Conservation (phyloP, 2,797 vertebrate species). For the Dermochelys coriacea region DNA sequence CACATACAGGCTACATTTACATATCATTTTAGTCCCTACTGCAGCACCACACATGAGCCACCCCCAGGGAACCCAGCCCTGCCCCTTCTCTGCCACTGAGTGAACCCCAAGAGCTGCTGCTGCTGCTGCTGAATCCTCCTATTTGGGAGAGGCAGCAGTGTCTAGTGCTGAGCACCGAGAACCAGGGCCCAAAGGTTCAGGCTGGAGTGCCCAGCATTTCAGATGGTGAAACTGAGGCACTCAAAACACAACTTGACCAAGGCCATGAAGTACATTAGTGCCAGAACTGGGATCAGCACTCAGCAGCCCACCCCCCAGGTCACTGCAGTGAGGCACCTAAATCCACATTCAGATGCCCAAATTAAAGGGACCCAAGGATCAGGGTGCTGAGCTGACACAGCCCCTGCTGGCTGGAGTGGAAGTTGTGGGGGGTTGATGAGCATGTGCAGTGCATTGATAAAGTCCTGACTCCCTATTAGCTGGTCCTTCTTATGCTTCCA, state of each 20-base stretch:
- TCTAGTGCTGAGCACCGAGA: not conserved
- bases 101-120: not conserved
- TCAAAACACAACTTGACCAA: not conserved
- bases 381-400: not conserved
- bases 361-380: not conserved
- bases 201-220: not conserved
- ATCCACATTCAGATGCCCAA: too few species aligned
- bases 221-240: conserved; percentile 7
- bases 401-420: too few species aligned
- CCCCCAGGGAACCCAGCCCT: not conserved
- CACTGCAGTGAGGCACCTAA: not conserved
- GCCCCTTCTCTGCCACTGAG: not conserved
- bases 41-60: not conserved
- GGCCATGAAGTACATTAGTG: not conserved
- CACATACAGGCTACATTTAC: not conserved
- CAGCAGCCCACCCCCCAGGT: not conserved
- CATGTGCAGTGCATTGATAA: not conserved
- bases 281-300: not conserved
- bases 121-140: not conserved
- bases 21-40: not conserved
- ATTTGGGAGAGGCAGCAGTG: not conserved
- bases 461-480: not conserved
- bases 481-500: not conserved
- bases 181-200: not conserved
- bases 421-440: not conserved